Evolutionary conservation across 2,113 vertebrate genomes (phyloP).

Genomic region (Procapra przewalskii): DNA sequence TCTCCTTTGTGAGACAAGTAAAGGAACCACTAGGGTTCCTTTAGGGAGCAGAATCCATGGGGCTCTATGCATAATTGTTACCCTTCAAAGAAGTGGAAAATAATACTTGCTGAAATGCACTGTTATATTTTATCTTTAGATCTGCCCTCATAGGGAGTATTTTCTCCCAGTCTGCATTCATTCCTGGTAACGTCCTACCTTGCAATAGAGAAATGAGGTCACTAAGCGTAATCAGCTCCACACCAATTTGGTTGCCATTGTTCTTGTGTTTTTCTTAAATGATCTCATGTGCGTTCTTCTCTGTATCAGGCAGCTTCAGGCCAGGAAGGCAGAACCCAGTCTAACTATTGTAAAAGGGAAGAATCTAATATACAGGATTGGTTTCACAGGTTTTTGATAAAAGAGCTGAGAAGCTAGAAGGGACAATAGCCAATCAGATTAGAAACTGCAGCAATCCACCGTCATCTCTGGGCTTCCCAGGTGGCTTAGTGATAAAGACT

Average conservation of each 20-base stretch:
- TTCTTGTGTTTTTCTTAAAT: neutral
- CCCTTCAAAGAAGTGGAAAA: neutral
- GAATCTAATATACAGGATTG: neutral
- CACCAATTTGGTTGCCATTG: neutral
- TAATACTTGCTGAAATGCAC: neutral
- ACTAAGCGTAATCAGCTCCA: neutral
- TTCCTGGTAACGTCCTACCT: neutral
- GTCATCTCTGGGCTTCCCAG: neutral
- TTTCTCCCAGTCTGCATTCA: neutral
- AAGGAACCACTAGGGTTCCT: neutral
- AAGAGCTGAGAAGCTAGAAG: neutral
- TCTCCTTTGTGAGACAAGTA: neutral
- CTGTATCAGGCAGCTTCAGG: neutral
- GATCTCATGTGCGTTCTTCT: neutral
- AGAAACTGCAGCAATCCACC: neutral
- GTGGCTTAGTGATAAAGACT: neutral
- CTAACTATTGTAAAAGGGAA: neutral
- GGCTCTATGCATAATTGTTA: no score
- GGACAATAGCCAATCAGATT: neutral
- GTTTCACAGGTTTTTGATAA: neutral
- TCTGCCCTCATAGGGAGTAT: neutral
- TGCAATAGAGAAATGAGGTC: neutral
- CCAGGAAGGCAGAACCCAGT: neutral
- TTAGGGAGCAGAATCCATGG: neutral
- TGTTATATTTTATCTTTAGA: neutral